Evolutionary conservation across 2,888 invertebrate genomes (phyloP).

Genomic region (Drosophila lacicola): DNA sequence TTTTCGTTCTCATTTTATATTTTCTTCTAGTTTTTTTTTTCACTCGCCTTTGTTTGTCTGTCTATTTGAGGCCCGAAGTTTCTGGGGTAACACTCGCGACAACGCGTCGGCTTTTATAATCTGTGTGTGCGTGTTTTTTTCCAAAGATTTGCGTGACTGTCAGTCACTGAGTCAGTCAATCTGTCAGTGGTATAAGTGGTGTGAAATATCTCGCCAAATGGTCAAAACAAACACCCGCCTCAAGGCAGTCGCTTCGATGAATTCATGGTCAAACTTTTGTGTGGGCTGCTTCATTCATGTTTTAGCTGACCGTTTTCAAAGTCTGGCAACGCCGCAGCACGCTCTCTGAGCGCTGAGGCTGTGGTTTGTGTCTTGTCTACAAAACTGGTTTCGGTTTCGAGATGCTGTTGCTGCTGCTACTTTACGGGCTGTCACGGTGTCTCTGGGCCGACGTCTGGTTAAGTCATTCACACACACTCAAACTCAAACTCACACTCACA

Average conservation of each 20-base stretch:
- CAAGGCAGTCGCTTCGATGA: slow-evolving; percentile 58
- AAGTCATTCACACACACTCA: slow-evolving; percentile 24
- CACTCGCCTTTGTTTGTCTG: slow-evolving; percentile 37
- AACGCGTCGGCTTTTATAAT: slow-evolving; percentile 17
- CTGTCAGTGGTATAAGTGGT: slow-evolving; percentile 49
- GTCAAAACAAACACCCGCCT: slow-evolving; percentile 66
- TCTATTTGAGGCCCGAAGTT: slow-evolving; percentile 31
- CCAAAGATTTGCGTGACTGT: slow-evolving; percentile 60
- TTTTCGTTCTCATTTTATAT: slow-evolving; percentile 61
- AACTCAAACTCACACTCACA: slow-evolving; percentile 6
- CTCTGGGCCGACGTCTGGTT: slow-evolving; percentile 42
- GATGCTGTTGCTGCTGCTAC: slow-evolving; percentile 22
- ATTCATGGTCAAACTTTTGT: slow-evolving; percentile 57
- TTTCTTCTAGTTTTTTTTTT: slow-evolving; percentile 34
- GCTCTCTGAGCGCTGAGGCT: slow-evolving; percentile 7
- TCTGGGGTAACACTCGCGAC: slow-evolving; percentile 31
- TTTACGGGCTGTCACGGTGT: slow-evolving; percentile 32
- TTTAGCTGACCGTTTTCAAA: slow-evolving; percentile 8
- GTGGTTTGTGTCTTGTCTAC: slow-evolving; percentile 69
- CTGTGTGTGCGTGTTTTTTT: slow-evolving; percentile 30
- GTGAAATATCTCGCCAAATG: slow-evolving; percentile 74
- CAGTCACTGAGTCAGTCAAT: slow-evolving; percentile 27
- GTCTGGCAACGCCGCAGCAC: slow-evolving; percentile 63
- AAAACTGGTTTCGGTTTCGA: slow-evolving; percentile 63
- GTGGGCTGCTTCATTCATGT: slow-evolving; percentile 50